Evolutionary conservation across 2,113 vertebrate species (phyloP).

Genomic region (Pleuronectes platessa): DNA sequence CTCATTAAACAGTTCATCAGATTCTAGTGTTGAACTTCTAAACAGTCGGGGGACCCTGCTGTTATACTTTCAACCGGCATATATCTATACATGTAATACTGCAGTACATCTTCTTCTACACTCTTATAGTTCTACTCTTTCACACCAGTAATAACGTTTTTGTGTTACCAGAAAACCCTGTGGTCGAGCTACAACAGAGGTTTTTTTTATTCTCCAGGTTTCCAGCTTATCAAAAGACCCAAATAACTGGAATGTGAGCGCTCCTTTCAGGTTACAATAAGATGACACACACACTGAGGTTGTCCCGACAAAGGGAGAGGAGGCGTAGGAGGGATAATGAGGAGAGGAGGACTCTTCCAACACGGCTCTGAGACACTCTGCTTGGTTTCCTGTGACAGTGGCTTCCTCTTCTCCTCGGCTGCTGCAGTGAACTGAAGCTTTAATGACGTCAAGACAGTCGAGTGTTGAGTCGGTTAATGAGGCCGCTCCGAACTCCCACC

Average conservation of each 20-base stretch:
- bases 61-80: no score
- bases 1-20: no score
- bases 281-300: not conserved
- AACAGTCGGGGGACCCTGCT: no score
- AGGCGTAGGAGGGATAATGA: constrained; percentile 12
- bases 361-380: constrained; percentile 6
- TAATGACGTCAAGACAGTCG: constrained; percentile 24
- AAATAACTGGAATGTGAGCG: not conserved
- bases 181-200: no score
- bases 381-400: constrained; percentile 7
- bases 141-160: no score
- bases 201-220: no score
- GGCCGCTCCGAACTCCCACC: not conserved
- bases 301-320: constrained; percentile 8
- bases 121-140: no score
- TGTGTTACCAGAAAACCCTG: no score
- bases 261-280: not conserved
- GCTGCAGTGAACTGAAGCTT: constrained; percentile 16
- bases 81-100: no score
- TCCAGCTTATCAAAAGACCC: no score
- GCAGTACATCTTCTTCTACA: no score
- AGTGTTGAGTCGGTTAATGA: constrained; percentile 38
- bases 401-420: constrained; percentile 15
- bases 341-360: constrained; percentile 34
- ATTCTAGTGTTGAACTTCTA: no score